A percentile compares a stretch with the other conserved stretches of the same genome.
These are phyloP conservation scores for Drosophila ezoana DNA, from an alignment of 2,888 invertebrate species.

Conservation along the genomic window DNA sequence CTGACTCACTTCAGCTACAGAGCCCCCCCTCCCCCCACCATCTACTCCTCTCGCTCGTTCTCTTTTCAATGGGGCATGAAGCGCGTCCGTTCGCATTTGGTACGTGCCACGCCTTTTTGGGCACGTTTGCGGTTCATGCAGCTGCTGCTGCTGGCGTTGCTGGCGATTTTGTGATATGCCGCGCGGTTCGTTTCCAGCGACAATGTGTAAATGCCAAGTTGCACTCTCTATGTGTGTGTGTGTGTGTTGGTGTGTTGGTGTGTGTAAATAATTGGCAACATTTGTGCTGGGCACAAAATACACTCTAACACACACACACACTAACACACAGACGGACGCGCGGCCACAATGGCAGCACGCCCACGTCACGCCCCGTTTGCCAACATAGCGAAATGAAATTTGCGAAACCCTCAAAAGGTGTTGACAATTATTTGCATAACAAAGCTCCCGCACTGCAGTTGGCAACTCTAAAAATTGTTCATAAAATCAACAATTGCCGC, in stretches of 20 bases:
- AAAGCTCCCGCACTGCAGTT: slow-evolving; percentile 65
- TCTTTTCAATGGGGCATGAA: slow-evolving; percentile 72
- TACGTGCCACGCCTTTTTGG: slow-evolving; percentile 73
- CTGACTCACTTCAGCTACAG: slow-evolving; percentile 22
- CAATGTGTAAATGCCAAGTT: slow-evolving; percentile 64
- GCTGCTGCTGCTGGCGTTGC: slow-evolving; percentile 34
- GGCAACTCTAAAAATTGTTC: slow-evolving; percentile 41
- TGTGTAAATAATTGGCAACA: slow-evolving; percentile 80
- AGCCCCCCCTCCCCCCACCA: neutral
- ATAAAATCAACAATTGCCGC: slow-evolving; percentile 48
- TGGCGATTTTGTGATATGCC: slow-evolving; percentile 68
- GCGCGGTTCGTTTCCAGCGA: slow-evolving; percentile 50
- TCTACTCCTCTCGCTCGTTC: slow-evolving; percentile 10
- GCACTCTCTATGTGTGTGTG: slow-evolving; percentile 17
- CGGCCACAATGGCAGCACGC: slow-evolving; percentile 10
- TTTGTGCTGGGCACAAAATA: slow-evolving; percentile 63
- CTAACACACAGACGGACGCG: neutral
- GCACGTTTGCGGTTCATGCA: slow-evolving; percentile 73
- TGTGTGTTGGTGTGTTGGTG: slow-evolving; percentile 32
- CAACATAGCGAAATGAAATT: slow-evolving; percentile 73
- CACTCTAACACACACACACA: slow-evolving; percentile 30
- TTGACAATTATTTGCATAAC: slow-evolving; percentile 82
- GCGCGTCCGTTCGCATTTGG: slow-evolving; percentile 74
- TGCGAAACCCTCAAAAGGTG: slow-evolving; percentile 78
- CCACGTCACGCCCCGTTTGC: slow-evolving; percentile 57